These are phyloP conservation scores for Drosophila seguyi DNA, from an alignment of 1,140 invertebrate species.

Conservation along the genomic window DNA sequence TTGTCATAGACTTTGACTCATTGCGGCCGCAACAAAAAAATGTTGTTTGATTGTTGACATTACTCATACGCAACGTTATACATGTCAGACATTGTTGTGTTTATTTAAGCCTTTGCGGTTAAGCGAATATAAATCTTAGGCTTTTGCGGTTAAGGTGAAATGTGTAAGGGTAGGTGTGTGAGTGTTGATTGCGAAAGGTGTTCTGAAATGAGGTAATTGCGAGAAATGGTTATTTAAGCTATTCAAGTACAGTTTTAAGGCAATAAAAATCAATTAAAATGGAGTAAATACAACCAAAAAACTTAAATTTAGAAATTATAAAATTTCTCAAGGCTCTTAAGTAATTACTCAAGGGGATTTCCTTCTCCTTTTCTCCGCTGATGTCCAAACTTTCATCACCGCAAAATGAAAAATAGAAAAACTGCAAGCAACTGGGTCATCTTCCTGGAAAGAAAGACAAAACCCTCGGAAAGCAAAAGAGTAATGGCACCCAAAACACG, in stretches of 20 bases:
- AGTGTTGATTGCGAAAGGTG: conserved; percentile 29
- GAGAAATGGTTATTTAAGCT: neutral
- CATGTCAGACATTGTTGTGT: conserved; percentile 8
- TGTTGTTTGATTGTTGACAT: conserved; percentile 39
- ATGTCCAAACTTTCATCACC: conserved; percentile 67
- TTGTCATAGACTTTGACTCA: conserved; percentile 49
- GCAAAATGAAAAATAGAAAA: conserved; percentile 54
- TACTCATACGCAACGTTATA: conserved; percentile 71
- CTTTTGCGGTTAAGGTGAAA: conserved; percentile 50
- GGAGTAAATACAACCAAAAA: neutral
- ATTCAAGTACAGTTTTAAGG: neutral
- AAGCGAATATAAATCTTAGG: conserved; percentile 46
- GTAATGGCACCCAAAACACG: conserved; percentile 66
- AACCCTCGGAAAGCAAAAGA: conserved; percentile 15
- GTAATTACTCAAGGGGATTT: neutral
- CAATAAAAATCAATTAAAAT: neutral
- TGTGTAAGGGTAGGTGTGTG: neutral
- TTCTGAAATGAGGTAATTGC: conserved; percentile 50
- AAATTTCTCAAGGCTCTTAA: neutral
- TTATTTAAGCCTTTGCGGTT: conserved; percentile 60
- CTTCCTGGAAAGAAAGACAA: conserved; percentile 50
- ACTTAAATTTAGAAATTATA: neutral
- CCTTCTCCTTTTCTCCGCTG: neutral
- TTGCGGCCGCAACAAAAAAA: conserved; percentile 18
- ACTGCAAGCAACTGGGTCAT: conserved; percentile 67